Base-by-base conservation (phyloP, 30 jellyfish, hydroid and myxozoan species). In the Hydra vulgaris region DNA sequence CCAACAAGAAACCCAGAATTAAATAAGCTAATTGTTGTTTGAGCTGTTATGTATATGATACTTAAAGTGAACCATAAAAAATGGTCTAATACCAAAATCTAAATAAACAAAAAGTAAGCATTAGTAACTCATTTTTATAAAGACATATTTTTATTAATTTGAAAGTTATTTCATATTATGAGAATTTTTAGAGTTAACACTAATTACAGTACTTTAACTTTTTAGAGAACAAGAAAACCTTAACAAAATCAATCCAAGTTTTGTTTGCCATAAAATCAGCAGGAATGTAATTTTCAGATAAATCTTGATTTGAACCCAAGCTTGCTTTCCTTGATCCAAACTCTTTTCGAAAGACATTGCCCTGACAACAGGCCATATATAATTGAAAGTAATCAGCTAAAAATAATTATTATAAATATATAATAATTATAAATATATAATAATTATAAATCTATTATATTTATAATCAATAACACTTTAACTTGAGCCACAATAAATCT, bases 311-410 rank as follows among this genome's bases (percentile, higher is more conserved):
- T 0, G 73, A 56, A 54, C 73, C 82, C 53, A 25, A 25, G 16
- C 23, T 40, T 0, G 80, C 26, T 27, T 19, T 25, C 73, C 79
- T 78, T 23, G 70, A 70, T 70, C 66, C 70, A 26, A 83, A 72
- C 53, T 91, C 95, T 1, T 70, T 81, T 17, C 81, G 77, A 73
- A 92, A 87, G 54, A 86, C 95, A 69, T 77, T 84, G 54, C 83
- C 96, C 72, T 92, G 98, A 71, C 98, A 86, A 89, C 98, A 92
- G 17, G 98, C 98, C 23, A 80, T 83, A 77, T 87, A 88, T 76
- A 87, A 78, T 73, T 87, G 96, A 78, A 92, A 86, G 73, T 70
- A 92, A 73, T 92, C 98, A 26, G 96, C 98, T 87, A 79, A 52
- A 71, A 69, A 70, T n/a, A n/a, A n/a, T 24, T 40, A 24, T 25